Conservation (phyloP, 2,113 vertebrate species). For the Odocoileus hemionus region DNA sequence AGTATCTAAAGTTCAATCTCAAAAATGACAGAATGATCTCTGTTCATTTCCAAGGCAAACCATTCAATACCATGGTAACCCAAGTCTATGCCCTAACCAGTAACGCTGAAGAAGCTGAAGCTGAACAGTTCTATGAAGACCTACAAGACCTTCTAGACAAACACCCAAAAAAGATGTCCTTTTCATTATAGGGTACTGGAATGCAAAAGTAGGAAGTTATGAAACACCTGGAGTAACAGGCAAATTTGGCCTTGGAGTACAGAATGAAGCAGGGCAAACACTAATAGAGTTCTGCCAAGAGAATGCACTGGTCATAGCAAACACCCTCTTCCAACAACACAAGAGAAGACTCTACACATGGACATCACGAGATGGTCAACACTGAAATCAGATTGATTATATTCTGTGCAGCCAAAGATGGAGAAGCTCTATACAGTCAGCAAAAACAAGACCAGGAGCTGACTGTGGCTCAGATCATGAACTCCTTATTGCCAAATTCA, state of each 20-base stretch:
- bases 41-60: not conserved
- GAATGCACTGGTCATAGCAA: not conserved
- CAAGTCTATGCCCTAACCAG: not conserved
- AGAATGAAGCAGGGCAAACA: not conserved
- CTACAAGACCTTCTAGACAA: not conserved
- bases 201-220: not conserved
- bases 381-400: too few relatives aligned
- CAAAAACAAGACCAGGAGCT: too few relatives aligned
- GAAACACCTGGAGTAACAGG: not conserved
- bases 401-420: too few relatives aligned
- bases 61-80: not conserved
- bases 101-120: not conserved
- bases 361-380: too few relatives aligned
- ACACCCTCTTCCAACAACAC: too few relatives aligned
- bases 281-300: not conserved
- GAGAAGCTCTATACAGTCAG: too few relatives aligned
- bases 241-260: not conserved
- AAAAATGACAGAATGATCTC: not conserved
- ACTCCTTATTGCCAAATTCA: too few relatives aligned
- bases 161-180: not conserved
- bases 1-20: not conserved
- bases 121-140: not conserved
- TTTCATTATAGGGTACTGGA: not conserved
- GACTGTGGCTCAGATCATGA: too few relatives aligned
- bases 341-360: too few relatives aligned